Conservation (phyloP, 2,888 invertebrate species). For the Carabus problematicus region DNA sequence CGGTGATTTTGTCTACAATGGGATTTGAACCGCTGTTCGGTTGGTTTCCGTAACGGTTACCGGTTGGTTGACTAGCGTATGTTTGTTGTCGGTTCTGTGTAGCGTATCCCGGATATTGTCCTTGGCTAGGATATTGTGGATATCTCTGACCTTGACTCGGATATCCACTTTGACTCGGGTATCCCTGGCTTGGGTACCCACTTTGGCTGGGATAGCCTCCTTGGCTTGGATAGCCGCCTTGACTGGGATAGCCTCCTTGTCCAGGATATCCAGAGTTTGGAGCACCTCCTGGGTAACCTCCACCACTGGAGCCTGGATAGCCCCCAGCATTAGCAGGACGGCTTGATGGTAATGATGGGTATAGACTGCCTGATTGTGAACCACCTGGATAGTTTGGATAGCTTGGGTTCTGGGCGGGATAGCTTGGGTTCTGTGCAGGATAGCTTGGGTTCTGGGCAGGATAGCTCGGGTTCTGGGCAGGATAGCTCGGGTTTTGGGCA, state of each 20-base stretch:
- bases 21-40: conserved; percentile 49
- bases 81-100: conserved; percentile 32
- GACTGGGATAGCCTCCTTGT: conserved; percentile 32
- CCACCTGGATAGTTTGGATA: conserved; percentile 51
- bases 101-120: conserved; percentile 46
- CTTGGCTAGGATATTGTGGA: conserved; percentile 15
- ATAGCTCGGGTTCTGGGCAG: conserved; percentile 28
- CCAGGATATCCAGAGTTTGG: conserved; percentile 42
- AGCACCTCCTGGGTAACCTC: conserved; percentile 43
- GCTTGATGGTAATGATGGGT: conserved; percentile 24
- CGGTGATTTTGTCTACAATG: conserved; percentile 54
- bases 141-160: conserved; percentile 40
- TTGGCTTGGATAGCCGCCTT: conserved; percentile 39
- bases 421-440: conserved; percentile 23
- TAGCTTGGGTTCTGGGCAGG: conserved; percentile 36
- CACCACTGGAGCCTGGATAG: conserved; percentile 46
- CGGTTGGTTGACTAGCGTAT: conserved; percentile 26
- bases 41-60: conserved; percentile 28
- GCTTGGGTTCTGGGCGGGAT: conserved; percentile 27
- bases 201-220: conserved; percentile 23
- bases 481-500: conserved; percentile 17
- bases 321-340: conserved; percentile 39
- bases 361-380: conserved; percentile 42
- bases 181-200: conserved; percentile 47
- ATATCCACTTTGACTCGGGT: conserved; percentile 45